These are phyloP conservation scores for Urechis unicinctus DNA, from an alignment of 2,888 invertebrate species.

Conservation along the genomic window DNA sequence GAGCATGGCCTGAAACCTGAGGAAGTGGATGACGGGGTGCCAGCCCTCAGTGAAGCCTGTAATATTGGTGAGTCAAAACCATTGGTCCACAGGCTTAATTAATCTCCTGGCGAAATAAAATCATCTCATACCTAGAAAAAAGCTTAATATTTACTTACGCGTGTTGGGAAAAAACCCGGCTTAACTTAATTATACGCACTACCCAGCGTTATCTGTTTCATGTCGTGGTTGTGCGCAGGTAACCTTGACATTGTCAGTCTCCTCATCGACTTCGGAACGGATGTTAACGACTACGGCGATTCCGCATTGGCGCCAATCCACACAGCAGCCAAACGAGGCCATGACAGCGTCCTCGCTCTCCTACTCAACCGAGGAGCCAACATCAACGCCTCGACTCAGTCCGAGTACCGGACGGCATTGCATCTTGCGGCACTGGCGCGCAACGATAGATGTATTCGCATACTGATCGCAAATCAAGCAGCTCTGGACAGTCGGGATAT, in stretches of 20 bases:
- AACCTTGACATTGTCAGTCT: conserved; percentile 14
- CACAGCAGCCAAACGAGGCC: conserved; percentile 32
- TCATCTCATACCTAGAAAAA: too few species aligned
- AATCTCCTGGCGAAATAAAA: too few species aligned
- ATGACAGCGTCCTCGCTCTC: conserved; percentile 23
- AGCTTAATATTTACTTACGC: too few species aligned
- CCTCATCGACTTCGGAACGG: conserved; percentile 30
- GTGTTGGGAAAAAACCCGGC: too few species aligned
- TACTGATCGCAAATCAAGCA: conserved; percentile 26
- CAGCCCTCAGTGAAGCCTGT: too few species aligned
- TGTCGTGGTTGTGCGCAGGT: too few species aligned
- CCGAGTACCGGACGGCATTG: conserved; percentile 33
- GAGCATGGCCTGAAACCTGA: not conserved
- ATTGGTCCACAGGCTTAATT: too few species aligned
- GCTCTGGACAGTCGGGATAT: conserved; percentile 30
- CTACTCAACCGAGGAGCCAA: conserved; percentile 19
- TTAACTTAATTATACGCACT: too few species aligned
- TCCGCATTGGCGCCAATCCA: conserved; percentile 34
- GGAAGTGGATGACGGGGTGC: not conserved
- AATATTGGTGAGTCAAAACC: too few species aligned
- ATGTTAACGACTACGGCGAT: conserved; percentile 23
- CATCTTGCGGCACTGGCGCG: conserved; percentile 36
- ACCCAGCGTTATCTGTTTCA: too few species aligned
- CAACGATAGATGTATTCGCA: conserved; percentile 22
- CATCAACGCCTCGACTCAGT: conserved; percentile 11